Conservation (phyloP, 1,140 invertebrate genomes). For the Leptinotarsa lineolata region DNA sequence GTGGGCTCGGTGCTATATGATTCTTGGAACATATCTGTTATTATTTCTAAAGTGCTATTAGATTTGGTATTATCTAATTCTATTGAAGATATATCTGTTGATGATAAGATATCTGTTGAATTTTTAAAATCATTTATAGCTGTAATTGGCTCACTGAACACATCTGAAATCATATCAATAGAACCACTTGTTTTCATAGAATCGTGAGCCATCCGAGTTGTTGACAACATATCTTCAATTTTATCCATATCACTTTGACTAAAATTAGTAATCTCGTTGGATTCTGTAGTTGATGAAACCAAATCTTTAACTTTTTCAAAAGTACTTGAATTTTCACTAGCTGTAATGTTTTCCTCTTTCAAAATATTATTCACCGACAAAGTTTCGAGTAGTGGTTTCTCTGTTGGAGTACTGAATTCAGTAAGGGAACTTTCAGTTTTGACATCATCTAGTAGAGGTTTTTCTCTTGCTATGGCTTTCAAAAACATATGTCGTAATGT, state of each 20-base stretch:
- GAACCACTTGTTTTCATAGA: no score
- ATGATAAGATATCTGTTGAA: no score
- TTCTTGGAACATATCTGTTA: conserved; percentile 13
- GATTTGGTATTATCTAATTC: neutral
- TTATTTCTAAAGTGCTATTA: conserved; percentile 12
- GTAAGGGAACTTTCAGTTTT: neutral
- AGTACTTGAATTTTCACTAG: neutral
- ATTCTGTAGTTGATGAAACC: no score
- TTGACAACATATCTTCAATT: no score
- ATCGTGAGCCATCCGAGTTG: no score
- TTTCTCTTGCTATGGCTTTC: neutral
- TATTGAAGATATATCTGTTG: no score
- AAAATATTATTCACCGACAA: neutral
- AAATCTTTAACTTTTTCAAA: no score
- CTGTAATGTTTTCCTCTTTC: neutral
- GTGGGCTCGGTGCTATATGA: neutral
- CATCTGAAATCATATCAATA: no score
- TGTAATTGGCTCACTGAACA: no score
- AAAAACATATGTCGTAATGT: neutral
- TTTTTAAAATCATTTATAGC: no score
- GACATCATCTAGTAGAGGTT: neutral
- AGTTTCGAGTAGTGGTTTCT: neutral
- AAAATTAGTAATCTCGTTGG: no score
- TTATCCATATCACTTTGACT: no score
- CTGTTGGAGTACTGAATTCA: neutral